phyloP scores from a whole-genome alignment of 2,113 vertebrate genomes.

The Penelope pileata region DNA sequence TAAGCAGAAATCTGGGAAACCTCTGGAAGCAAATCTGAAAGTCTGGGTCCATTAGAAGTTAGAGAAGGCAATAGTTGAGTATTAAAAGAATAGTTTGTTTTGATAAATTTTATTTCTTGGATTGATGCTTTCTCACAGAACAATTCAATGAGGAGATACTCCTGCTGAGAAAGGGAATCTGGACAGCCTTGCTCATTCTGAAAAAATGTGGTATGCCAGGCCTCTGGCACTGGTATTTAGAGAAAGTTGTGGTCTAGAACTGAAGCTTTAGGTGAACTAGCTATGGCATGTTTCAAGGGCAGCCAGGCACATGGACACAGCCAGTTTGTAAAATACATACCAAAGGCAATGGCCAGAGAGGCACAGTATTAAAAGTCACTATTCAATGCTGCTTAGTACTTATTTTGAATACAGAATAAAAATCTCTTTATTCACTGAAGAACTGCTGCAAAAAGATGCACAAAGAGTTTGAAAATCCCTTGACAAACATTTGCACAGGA shows the following conservation, averaged over 20 bases:
- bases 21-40: neutral
- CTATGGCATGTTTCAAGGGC: neutral
- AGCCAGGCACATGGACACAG: neutral
- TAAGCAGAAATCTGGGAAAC: neutral
- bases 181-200: neutral
- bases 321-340: neutral
- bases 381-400: neutral
- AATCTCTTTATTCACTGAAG: neutral
- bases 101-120: neutral
- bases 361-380: neutral
- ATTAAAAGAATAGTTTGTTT: neutral
- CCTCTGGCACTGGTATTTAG: neutral
- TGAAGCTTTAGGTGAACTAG: neutral
- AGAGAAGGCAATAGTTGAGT: neutral
- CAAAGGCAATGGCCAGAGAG: neutral
- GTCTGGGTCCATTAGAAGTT: neutral
- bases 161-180: neutral
- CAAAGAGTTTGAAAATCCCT: neutral
- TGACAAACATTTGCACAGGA: slow-evolving; percentile 11
- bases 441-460: neutral
- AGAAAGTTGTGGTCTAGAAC: neutral
- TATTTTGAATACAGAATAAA: neutral
- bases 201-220: neutral
- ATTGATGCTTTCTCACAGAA: neutral
- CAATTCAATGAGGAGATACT: neutral